Conservation (phyloP, 2,888 invertebrate species). For the Oscheius sp. region DNA sequence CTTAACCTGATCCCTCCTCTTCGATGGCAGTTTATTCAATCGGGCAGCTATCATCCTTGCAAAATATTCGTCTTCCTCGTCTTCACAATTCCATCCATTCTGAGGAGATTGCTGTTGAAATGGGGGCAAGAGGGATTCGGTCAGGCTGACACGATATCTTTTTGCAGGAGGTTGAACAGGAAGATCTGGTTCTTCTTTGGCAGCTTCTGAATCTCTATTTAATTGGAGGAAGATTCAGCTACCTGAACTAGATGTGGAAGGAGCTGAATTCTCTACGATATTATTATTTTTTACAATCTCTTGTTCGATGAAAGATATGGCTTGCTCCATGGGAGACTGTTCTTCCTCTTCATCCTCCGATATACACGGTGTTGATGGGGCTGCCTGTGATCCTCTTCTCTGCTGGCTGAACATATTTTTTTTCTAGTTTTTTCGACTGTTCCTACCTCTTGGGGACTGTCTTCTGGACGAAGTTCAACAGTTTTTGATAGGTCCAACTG, state of each 20-base stretch:
- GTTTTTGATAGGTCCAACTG: conserved; percentile 47
- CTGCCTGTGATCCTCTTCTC: background rate
- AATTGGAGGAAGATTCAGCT: background rate
- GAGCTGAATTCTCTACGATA: conserved; percentile 31
- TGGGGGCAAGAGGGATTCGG: background rate
- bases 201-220: conserved; percentile 1
- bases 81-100: conserved; percentile 22
- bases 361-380: conserved; percentile 1
- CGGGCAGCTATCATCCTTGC: conserved; percentile 31
- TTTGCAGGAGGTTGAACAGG: conserved; percentile 10
- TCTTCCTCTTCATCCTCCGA: conserved; percentile 37
- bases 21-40: conserved; percentile 6
- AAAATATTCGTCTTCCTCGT: conserved; percentile 52
- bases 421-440: background rate
- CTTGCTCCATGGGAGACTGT: conserved; percentile 48
- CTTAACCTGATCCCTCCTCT: conserved; percentile 12
- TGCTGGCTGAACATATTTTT: background rate
- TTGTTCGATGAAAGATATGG: conserved; percentile 46
- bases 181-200: conserved; percentile 13
- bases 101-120: conserved; percentile 5
- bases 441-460: conserved; percentile 27
- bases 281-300: conserved; percentile 40
- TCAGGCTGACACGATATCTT: conserved; percentile 23
- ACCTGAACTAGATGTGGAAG: conserved; percentile 36
- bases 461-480: conserved; percentile 49